Base-by-base conservation (phyloP, 2,113 vertebrate species). In the Acrocephalus arundinaceus region DNA sequence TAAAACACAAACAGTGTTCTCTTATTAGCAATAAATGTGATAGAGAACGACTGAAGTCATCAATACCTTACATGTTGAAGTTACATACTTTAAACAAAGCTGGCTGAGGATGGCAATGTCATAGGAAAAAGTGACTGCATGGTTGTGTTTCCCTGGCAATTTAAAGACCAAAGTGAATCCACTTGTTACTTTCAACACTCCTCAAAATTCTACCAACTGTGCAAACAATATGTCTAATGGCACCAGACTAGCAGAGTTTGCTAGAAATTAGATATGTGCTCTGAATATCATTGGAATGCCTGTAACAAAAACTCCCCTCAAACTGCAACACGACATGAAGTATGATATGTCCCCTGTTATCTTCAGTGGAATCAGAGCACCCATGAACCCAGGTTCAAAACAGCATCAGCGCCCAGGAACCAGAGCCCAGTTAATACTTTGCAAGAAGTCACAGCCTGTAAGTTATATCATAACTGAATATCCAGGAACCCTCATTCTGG, bases 221-320 rank as follows among this genome's bases (percentile, higher is more conserved):
- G 88, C 95, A 95, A 96, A 92, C 92, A 96, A 90, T 94, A 95
- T 92, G 90, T 95, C 88, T 96, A 95, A 96, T 94, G 71, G 88
- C 94, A 96, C 88, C 82, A 92, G 71, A 76, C 54, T 90, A 88
- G 58, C 88, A 93, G 67, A 92, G 75, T 45, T 85, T 93, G 79
- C 62, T 70, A 83, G 88, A 94, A 93, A 95, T 88, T 83, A 93
- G 88, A 80, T 94, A 92, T 43, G 79, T 93, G 92, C 72, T 93
- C 85, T 92, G 95, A 97, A 94, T 84, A 85, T 70, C 49, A 37
- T 15, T 65, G 52, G 73, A 91, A 95, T 75, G 81, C 43, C 75
- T 76, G 85, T 46, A 86, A 94, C 67, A 95, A 90, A 95, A 97
- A 66, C 46, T 95, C 54, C 25, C 33, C 37, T 90, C 82, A 88